Base-by-base conservation (phyloP, 1,140 invertebrate species). In the Argopecten irradians region DNA sequence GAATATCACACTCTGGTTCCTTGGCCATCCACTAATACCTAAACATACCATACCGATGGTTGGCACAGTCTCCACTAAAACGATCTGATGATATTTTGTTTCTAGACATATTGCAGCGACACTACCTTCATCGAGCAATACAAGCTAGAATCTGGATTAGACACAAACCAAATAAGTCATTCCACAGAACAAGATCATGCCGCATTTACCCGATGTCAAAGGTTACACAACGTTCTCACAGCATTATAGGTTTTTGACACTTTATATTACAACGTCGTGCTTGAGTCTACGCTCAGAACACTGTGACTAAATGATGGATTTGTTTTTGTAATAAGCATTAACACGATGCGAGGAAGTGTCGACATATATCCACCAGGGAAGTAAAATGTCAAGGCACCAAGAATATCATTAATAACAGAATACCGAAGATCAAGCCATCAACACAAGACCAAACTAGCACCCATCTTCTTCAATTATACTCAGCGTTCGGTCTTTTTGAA, bases 231-330 rank as follows among this genome's bases (percentile, higher is more conserved):
- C 3, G 2, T 11, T 1, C 28, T 71, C 0, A 0, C 22, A n/a
- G 8, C 22, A 71, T 71, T 3, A 71, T 28, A 22, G 16, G 55
- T n/a, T n/a, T 71, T 71, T 71, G 55, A 71, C 43, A 55, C 55
- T 71, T 71, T n/a, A 5, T 71, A n/a, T 71, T 28, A 71, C 22
- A 22, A 5, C 55, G 55, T n/a, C 55, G 55, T 71, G n/a, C 5
- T 71, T 71, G 22, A 28, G 55, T 46, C 43, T 46, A 46, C 43
- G 55, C 55, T 71, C n/a, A 28, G 55, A 71, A n/a, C 55, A 28
- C 55, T 71, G 55, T 71, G 55, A 22, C n/a, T 71, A 71, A 71
- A 28, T 71, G 55, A 71, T 71, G 55, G 55, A 28, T 71, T 71
- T 71, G 55, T 71, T 71, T 71, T 1, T 71, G 55, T 71, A 28